These are phyloP conservation scores for Trissolcus basalis DNA, from an alignment of 1,140 invertebrate species.

Conservation along the genomic window DNA sequence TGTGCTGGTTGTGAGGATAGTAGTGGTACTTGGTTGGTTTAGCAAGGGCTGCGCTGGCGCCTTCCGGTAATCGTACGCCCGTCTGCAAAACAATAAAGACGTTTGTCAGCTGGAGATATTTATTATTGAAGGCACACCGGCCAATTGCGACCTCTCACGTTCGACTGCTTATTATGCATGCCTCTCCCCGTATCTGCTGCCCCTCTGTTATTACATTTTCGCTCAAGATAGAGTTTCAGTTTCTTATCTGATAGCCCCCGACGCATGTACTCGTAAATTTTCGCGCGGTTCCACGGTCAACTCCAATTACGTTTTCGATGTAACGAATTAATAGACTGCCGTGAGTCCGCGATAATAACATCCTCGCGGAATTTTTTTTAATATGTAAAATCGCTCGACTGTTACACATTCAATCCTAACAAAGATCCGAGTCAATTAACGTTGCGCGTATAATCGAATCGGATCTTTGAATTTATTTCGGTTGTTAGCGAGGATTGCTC, in stretches of 20 bases:
- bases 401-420: no score
- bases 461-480: no score
- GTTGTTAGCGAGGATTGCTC: no score
- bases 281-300: no score
- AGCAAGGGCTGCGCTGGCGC: slow-evolving; percentile 80
- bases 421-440: no score
- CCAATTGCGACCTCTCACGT: neutral
- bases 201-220: slow-evolving; percentile 29
- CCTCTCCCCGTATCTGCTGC: slow-evolving; percentile 12
- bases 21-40: slow-evolving; percentile 95
- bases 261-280: slow-evolving; percentile 7
- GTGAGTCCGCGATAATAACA: no score
- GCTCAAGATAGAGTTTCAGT: slow-evolving; percentile 24
- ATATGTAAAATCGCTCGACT: no score
- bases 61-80: slow-evolving; percentile 82
- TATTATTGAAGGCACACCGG: slow-evolving; percentile 19
- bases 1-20: slow-evolving; percentile 95
- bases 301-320: no score
- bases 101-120: slow-evolving; percentile 43
- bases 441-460: no score
- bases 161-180: slow-evolving; percentile 7
- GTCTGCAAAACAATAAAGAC: slow-evolving; percentile 78
- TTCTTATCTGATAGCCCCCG: slow-evolving; percentile 40
- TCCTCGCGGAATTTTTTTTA: no score
- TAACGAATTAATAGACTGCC: no score